These are phyloP conservation scores for Miichthys miiuy DNA, from an alignment of 2,797 vertebrate species.

Conservation along the genomic window DNA sequence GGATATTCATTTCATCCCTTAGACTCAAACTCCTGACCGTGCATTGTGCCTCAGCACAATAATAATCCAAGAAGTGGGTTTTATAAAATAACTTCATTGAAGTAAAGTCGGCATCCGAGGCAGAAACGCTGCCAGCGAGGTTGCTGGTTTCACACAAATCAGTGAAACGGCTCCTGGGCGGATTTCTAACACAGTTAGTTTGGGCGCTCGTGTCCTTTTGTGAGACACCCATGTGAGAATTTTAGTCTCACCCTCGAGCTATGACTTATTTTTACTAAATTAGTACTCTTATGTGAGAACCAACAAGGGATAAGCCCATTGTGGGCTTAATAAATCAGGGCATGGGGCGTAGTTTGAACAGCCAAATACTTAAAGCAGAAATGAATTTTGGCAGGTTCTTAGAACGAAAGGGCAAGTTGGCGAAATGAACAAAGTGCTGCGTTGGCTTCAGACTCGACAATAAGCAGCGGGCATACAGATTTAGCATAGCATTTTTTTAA, in stretches of 20 bases:
- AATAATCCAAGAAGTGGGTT: not conserved
- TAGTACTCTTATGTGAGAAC: constrained; percentile 17
- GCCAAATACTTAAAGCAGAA: constrained; percentile 18
- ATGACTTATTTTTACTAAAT: constrained; percentile 37
- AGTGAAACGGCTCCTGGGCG: constrained; percentile 17
- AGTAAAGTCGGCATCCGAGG: not conserved
- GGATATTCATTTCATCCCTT: constrained; percentile 26
- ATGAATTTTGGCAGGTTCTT: constrained; percentile 40
- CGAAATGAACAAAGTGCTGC: constrained; percentile 17
- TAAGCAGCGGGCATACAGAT: constrained; percentile 6
- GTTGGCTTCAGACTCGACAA: constrained; percentile 13
- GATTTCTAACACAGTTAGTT: constrained; percentile 8
- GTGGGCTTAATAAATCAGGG: constrained; percentile 33
- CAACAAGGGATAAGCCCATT: constrained; percentile 29
- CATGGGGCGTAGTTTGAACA: constrained; percentile 21
- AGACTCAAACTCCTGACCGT: constrained; percentile 7
- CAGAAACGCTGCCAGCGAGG: constrained; percentile 20
- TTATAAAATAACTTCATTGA: constrained; percentile 13
- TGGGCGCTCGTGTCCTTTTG: constrained; percentile 17
- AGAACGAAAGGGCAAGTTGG: constrained; percentile 31
- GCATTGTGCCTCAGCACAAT: constrained; percentile 19
- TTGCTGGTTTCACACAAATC: constrained; percentile 25
- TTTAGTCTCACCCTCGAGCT: constrained; percentile 2
- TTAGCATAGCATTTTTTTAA: no score
- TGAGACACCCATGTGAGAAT: constrained; percentile 27